Evolutionary conservation across 2,888 invertebrate genomes (phyloP).

Genomic region (Cybosia mesomella): DNA sequence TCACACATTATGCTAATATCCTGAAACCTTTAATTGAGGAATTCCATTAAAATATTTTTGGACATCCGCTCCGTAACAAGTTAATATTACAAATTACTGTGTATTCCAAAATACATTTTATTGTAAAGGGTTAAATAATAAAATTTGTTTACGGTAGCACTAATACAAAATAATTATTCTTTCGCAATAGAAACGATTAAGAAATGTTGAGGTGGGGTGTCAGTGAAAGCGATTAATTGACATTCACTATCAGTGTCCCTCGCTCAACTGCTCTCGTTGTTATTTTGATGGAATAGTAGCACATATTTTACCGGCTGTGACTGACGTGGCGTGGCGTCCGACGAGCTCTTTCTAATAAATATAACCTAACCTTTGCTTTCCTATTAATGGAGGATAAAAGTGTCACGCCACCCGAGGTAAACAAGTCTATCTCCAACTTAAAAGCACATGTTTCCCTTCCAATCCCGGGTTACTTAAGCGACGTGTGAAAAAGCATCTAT

Average conservation of each 20-base stretch:
- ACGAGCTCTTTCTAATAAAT: no score
- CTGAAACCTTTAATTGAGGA: conserved; percentile 17
- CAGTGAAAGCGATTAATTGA: conserved; percentile 22
- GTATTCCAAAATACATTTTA: conserved; percentile 15
- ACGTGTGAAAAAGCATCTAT: no score
- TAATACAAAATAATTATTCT: conserved; percentile 48
- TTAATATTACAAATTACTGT: not conserved
- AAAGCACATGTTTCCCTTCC: no score
- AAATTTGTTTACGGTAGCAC: conserved; percentile 9
- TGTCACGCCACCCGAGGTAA: no score
- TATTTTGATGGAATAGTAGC: not conserved
- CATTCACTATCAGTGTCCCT: not conserved
- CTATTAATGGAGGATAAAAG: no score
- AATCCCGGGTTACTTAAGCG: no score
- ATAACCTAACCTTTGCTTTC: no score
- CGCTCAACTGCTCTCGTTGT: not conserved
- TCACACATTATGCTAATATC: conserved; percentile 10
- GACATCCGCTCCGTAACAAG: conserved; percentile 6
- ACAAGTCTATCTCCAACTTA: no score
- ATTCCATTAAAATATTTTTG: conserved; percentile 23
- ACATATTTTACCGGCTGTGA: no score
- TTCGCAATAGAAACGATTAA: conserved; percentile 48
- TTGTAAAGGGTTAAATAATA: accelerated
- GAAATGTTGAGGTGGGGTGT: conserved; percentile 35
- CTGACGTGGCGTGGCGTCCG: no score